Percentiles rank a stretch among this genome's conserved stretches.
Evolutionary conservation across 2,797 vertebrate genomes (phyloP).

Genomic region (Heliangelus exortis): DNA sequence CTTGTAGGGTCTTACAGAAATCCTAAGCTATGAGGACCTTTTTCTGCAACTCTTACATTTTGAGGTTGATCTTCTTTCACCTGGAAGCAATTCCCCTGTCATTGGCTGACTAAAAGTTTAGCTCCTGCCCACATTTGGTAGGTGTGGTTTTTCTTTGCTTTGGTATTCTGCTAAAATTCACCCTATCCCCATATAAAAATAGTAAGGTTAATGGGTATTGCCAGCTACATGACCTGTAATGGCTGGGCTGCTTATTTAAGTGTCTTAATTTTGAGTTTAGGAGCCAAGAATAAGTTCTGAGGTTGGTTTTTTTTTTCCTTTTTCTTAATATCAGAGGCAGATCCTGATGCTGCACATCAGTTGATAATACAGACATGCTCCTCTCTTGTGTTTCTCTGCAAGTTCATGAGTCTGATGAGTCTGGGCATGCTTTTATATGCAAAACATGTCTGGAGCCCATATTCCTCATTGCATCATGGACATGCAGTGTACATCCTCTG

Average conservation of each 20-base stretch:
- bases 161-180: neutral
- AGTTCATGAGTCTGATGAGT: constrained; percentile 60
- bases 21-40: neutral
- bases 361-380: constrained; percentile 24
- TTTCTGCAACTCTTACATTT: neutral
- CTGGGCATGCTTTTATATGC: constrained; percentile 65
- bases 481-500: constrained; percentile 61
- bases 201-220: neutral
- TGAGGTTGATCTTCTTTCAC: neutral
- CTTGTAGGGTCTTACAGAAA: neutral
- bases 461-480: constrained; percentile 57
- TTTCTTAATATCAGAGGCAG: neutral
- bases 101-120: neutral
- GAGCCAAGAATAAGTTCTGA: neutral
- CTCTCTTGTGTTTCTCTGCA: constrained; percentile 41
- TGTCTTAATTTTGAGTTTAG: neutral
- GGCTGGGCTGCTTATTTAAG: neutral
- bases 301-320: neutral
- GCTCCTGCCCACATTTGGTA: neutral
- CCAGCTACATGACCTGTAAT: neutral
- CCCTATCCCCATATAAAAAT: neutral
- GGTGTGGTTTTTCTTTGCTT: neutral
- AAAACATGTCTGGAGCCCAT: constrained; percentile 59
- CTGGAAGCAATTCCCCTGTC: neutral
- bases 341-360: neutral